phyloP scores from a whole-genome alignment of 2,888 invertebrate species.

The Leptinotarsa peninsularis region DNA sequence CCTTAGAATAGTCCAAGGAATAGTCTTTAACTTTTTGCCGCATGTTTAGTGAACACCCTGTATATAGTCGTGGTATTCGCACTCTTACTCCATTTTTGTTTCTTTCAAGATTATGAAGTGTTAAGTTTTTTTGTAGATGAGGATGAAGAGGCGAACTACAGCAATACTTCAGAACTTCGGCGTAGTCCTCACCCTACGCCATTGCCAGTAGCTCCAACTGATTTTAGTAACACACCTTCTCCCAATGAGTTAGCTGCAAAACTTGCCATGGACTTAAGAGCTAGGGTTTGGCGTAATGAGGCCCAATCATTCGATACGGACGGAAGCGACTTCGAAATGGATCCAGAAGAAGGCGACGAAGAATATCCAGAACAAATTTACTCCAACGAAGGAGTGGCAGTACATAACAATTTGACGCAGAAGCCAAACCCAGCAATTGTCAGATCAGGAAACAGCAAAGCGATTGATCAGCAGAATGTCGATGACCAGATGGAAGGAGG shows the following conservation, averaged over 20 bases:
- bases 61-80: no score
- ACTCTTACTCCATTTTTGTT: no score
- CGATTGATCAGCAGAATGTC: neutral
- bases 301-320: neutral
- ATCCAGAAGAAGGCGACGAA: neutral
- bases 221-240: neutral
- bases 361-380: neutral
- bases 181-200: neutral
- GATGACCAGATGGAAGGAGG: neutral
- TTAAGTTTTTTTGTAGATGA: neutral
- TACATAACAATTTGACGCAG: neutral
- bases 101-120: no score
- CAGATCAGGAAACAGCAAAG: neutral
- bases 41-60: no score
- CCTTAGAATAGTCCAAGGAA: no score
- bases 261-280: constrained; percentile 22
- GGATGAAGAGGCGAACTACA: neutral
- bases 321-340: neutral
- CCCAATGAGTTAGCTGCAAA: constrained; percentile 21
- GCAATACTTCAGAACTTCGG: neutral
- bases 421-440: neutral
- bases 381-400: neutral
- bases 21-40: no score
- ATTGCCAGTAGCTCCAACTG: neutral
- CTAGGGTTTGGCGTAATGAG: neutral